Evolutionary conservation across 2,888 invertebrate species (phyloP), one percentile per base, ranked within the genome.

Genomic region (Seladonia tumulorum): DNA sequence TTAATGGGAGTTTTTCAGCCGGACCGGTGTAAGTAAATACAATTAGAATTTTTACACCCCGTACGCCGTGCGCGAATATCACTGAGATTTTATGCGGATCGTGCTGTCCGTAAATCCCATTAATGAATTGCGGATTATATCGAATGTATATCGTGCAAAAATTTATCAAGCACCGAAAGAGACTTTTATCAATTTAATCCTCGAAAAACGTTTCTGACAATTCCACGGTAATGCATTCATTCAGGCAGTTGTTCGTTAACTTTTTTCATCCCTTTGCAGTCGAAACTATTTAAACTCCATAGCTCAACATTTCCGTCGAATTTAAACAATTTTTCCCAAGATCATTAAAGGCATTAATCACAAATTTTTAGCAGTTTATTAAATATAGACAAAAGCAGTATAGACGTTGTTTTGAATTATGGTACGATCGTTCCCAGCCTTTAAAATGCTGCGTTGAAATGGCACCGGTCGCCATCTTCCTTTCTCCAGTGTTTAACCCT

Each of bases 11-110:
- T 63, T 29, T 63, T 63, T 29, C 16, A 63, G 68, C 25, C n/a
- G 79, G 71, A 35, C 25, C 68, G 68, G 39, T 10, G 22, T 8
- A 14, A 12, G 68, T 39, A 79, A 82, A 82, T 79, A 57, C 71
- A 71, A 63, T 63, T 25, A 45, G 60, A 76, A 76, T 83, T 68
- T 71, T 8, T 29, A 3, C 63, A 29, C 1, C 63, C 1, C 63
- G 29, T 35, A 18, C 35, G 35, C 7, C 3, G 8, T 29, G 16
- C 2, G 29, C 63, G 60, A 2, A 29, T n/a, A n/a, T 63, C 60
- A 4, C 29, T 8, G 16, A 63, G 16, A 63, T 63, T 16, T 29
- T 18, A 29, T 63, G n/a, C 3, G 10, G 2, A 8, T 29, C 29
- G 16, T 35, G 29, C 18, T 29, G 29, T 8, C n/a, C 63, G 16